Evolutionary conservation across 2,113 vertebrate species (phyloP).

Genomic region (Paedocypris sp.): DNA sequence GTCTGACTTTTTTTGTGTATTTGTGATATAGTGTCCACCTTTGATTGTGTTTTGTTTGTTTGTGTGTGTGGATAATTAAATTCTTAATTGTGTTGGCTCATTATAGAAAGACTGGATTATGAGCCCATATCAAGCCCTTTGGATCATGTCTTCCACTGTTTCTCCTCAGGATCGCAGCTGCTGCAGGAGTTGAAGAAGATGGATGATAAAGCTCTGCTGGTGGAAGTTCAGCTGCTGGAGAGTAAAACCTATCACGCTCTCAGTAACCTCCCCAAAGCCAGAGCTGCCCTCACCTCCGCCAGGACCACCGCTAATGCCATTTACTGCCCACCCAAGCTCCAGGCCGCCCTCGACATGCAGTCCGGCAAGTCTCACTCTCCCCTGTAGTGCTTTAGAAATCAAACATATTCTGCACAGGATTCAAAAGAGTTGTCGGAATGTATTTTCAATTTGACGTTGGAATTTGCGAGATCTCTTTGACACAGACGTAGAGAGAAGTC

Average conservation of each 20-base stretch:
- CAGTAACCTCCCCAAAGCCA: slow-evolving; percentile 95
- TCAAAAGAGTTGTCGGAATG: too few species aligned
- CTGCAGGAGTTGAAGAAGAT: slow-evolving; percentile 96
- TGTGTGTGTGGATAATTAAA: too few species aligned
- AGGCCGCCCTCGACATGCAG: slow-evolving; percentile 97
- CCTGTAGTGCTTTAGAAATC: neutral
- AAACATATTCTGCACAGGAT: too few species aligned
- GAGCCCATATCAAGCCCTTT: neutral
- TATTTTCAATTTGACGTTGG: too few species aligned
- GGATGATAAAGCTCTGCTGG: slow-evolving; percentile 97
- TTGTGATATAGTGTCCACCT: too few species aligned
- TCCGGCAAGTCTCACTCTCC: slow-evolving; percentile 66
- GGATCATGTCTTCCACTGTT: neutral
- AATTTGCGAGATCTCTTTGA: too few species aligned
- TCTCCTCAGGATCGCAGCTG: slow-evolving; percentile 75
- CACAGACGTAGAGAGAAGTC: too few species aligned
- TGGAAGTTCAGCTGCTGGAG: slow-evolving; percentile 95
- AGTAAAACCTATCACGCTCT: slow-evolving; percentile 98
- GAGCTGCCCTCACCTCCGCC: slow-evolving; percentile 94
- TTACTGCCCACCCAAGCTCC: slow-evolving; percentile 96
- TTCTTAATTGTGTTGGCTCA: too few species aligned
- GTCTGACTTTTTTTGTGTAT: too few species aligned
- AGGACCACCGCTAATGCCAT: slow-evolving; percentile 97
- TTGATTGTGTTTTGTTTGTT: too few species aligned
- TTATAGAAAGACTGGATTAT: neutral